Evolutionary conservation across 2,888 invertebrate species (phyloP).

Genomic region (Cryptocephalus primarius): DNA sequence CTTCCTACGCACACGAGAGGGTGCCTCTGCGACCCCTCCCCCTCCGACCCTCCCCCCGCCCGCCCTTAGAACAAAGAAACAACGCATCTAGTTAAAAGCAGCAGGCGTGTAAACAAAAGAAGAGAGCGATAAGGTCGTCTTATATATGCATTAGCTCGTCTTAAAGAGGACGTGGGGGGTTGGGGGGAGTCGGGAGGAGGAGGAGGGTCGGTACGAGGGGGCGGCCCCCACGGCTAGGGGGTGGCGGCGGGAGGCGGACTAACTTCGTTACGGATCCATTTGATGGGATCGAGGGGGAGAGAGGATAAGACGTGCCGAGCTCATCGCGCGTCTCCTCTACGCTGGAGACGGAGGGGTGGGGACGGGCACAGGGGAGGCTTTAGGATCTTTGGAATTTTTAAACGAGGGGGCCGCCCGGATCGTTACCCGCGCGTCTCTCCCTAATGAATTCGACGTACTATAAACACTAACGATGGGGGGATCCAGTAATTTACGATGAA

Average conservation of each 20-base stretch:
- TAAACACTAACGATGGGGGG: no score
- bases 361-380: no score
- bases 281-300: slow-evolving; percentile 56
- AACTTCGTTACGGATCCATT: slow-evolving; percentile 72
- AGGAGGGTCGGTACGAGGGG: slow-evolving; percentile 29
- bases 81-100: slow-evolving; percentile 10
- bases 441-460: no score
- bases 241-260: slow-evolving; percentile 24
- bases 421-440: no score
- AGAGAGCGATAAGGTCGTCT: slow-evolving; percentile 29
- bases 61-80: slow-evolving; percentile 6
- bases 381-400: no score
- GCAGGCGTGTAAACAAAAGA: slow-evolving; percentile 27
- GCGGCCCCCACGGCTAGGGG: slow-evolving; percentile 16
- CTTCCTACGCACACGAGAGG: no score
- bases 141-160: slow-evolving; percentile 33
- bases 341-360: background rate
- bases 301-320: slow-evolving; percentile 29
- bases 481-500: no score
- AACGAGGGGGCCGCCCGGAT: no score
- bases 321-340: slow-evolving; percentile 1
- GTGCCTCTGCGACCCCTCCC: background rate
- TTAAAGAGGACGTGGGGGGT: slow-evolving; percentile 24
- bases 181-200: slow-evolving; percentile 13
- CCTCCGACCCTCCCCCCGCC: background rate